Evolutionary conservation across 2,888 invertebrate species (phyloP).

Genomic region (Zele albiditarsus): DNA sequence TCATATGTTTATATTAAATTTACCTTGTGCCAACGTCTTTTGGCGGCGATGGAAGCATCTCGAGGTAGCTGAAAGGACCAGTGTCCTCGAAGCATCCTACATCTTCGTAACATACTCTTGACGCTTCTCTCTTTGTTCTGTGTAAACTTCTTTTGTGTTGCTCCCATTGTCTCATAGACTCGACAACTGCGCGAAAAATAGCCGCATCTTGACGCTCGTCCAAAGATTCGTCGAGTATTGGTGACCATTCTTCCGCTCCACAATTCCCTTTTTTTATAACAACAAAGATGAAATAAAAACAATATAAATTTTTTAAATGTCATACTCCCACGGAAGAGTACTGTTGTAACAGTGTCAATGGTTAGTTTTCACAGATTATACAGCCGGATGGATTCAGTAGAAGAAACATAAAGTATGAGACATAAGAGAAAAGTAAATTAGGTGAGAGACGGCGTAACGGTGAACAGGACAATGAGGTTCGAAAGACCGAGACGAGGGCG

Average conservation of each 20-base stretch:
- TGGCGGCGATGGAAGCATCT: conserved; percentile 89
- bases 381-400: not conserved
- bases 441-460: conserved; percentile 56
- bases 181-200: conserved; percentile 82
- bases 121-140: conserved; percentile 85
- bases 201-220: conserved; percentile 84
- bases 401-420: conserved; percentile 1
- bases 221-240: conserved; percentile 78
- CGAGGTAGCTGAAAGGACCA: conserved; percentile 91
- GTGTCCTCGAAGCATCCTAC: conserved; percentile 94
- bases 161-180: conserved; percentile 84
- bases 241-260: conserved; percentile 73
- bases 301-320: not conserved
- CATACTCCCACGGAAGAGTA: not conserved
- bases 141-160: conserved; percentile 74
- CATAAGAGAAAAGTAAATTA: conserved; percentile 52
- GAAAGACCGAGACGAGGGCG: conserved; percentile 26
- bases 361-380: not conserved
- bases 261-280: conserved; percentile 54
- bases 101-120: conserved; percentile 89
- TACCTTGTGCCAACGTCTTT: conserved; percentile 91
- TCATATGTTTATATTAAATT: conserved; percentile 39
- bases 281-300: conserved; percentile 5
- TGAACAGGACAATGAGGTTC: conserved; percentile 53
- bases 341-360: not conserved